phyloP scores from a whole-genome alignment of 2,797 vertebrate species.

The Hippoglossus hippoglossus region DNA sequence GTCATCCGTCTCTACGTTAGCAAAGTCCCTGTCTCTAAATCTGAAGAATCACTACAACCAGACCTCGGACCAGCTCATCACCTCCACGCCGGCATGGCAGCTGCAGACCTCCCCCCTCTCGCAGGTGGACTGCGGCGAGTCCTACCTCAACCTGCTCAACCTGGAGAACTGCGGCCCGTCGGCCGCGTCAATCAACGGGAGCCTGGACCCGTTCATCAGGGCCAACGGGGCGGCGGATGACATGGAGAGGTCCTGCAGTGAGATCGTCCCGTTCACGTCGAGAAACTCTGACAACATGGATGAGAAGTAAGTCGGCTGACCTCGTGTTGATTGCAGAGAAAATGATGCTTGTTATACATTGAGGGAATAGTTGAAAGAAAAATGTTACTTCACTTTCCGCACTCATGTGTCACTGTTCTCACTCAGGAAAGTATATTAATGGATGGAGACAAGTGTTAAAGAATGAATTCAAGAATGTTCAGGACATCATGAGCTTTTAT shows the following conservation, averaged over 20 bases:
- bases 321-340: no score
- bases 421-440: no score
- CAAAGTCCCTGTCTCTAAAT: slow-evolving; percentile 86
- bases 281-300: slow-evolving; percentile 72
- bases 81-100: slow-evolving; percentile 84
- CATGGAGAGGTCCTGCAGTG: slow-evolving; percentile 67
- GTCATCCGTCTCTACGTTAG: slow-evolving; percentile 73
- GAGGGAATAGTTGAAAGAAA: not conserved
- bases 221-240: slow-evolving; percentile 71
- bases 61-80: slow-evolving; percentile 82
- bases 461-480: no score
- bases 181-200: slow-evolving; percentile 10
- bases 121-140: slow-evolving; percentile 74
- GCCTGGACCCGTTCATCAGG: slow-evolving; percentile 56
- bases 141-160: slow-evolving; percentile 88
- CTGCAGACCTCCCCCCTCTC: slow-evolving; percentile 66
- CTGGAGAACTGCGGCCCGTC: slow-evolving; percentile 75
- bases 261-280: slow-evolving; percentile 63
- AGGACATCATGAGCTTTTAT: no score
- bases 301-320: slow-evolving; percentile 74
- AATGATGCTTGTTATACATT: not conserved
- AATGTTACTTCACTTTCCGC: no score
- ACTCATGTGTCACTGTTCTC: no score
- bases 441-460: no score
- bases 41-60: slow-evolving; percentile 88